Evolutionary conservation across 2,797 vertebrate genomes (phyloP), one percentile per base, ranked within the genome.

Genomic region (Hapalemur alaotrensis): DNA sequence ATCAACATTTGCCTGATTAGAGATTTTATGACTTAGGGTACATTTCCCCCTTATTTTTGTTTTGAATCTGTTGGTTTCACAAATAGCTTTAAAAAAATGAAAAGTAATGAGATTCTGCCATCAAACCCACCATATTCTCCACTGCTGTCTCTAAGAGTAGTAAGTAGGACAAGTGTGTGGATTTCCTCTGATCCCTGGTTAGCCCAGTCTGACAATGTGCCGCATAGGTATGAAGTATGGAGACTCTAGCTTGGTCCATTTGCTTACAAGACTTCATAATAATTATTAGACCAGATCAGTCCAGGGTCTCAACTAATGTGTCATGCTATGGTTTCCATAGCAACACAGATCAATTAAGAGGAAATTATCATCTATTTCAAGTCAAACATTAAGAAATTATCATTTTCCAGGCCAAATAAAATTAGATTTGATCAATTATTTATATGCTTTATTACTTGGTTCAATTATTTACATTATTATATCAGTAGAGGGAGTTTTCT

Each of bases 381-480:
- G 30, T 35, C n/a, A 76, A 90, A 67, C 48, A 70, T 91, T 76
- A 91, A 85, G 50, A 96, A 91, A 75, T 48, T 65, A 92, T 52
- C n/a, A 41, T 67, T 41, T 95, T 6, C 43, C 38, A 92, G 84
- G 54, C 4, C 78, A 93, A 95, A 67, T 80, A 15, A 86, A 92
- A 93, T 88, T 70, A 91, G 35, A 81, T 78, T 32, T 75, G n/a
- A 85, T 87, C 22, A 50, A 65, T 9, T 73, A 57, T 46, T 57
- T 23, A 59, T 38, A 7, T 54, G 4, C 22, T 69, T 78, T 92
- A 91, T 81, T 54, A 72, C 4, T 7, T 63, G 11, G 48, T 61
- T 83, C 43, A 95, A 95, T 95, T 84, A 48, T 38, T 95, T 89
- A 84, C 4, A 50, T 69, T 86, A 63, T 38, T 76, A 28, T 76